Conservation (phyloP, 2,113 vertebrate genomes). For the Urocitellus parryii region DNA sequence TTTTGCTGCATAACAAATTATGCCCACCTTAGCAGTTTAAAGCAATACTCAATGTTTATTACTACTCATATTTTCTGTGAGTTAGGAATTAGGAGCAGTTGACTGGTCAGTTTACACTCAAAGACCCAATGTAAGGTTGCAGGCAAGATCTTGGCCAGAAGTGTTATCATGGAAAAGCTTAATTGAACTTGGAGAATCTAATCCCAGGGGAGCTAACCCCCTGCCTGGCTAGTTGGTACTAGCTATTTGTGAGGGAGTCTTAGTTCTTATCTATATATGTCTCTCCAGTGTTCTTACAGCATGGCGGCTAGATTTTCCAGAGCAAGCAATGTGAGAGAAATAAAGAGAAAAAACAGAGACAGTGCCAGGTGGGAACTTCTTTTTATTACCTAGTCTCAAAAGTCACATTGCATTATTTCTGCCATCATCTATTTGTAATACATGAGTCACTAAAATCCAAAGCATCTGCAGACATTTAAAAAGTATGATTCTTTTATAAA, state of each 20-base stretch:
- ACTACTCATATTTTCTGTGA: background rate
- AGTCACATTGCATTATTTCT: background rate
- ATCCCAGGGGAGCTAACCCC: background rate
- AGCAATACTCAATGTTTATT: background rate
- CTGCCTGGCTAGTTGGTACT: background rate
- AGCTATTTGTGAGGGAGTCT: background rate
- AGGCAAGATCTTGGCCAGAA: background rate
- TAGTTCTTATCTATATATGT: background rate
- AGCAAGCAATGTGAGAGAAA: background rate
- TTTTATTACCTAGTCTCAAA: background rate
- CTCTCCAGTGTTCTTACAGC: background rate
- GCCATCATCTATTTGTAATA: background rate
- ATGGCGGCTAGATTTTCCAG: background rate
- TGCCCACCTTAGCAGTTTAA: background rate
- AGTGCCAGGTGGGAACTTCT: background rate
- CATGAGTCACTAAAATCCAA: background rate
- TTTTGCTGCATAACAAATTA: background rate
- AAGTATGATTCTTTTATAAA: background rate
- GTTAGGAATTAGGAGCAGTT: background rate
- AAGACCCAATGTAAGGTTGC: background rate
- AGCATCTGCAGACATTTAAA: conserved; percentile 17
- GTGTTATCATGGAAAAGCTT: background rate
- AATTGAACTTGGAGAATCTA: background rate
- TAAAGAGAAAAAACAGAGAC: background rate
- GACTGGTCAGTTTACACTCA: background rate